These are phyloP conservation scores for Crax fasciolata DNA, from an alignment of 2,797 vertebrate genomes.

Conservation along the genomic window DNA sequence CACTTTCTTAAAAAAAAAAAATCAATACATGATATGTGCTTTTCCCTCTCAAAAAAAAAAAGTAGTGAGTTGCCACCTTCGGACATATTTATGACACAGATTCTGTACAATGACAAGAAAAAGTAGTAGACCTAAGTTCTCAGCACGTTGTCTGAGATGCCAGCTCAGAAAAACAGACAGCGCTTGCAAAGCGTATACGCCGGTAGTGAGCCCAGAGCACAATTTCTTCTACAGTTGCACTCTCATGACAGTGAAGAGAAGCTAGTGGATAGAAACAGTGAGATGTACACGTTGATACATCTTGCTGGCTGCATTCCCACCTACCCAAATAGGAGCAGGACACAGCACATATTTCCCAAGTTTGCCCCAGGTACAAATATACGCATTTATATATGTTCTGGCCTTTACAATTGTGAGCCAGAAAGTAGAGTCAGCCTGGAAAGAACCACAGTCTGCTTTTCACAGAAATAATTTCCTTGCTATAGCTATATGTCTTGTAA, in stretches of 20 bases:
- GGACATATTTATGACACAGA: background rate
- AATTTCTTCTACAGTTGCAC: background rate
- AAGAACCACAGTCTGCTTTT: slow-evolving; percentile 65
- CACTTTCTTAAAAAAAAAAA: background rate
- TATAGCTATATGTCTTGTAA: slow-evolving; percentile 47
- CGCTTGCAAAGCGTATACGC: background rate
- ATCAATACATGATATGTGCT: rapidly evolving
- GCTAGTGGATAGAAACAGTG: background rate
- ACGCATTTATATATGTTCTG: slow-evolving; percentile 13
- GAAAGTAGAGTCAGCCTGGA: slow-evolving; percentile 36
- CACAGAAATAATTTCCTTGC: slow-evolving; percentile 60
- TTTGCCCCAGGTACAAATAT: background rate
- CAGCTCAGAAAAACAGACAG: background rate
- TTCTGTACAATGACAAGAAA: background rate
- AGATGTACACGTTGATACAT: background rate
- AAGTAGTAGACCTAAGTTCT: background rate
- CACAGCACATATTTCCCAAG: slow-evolving; percentile 26
- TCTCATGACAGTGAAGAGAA: background rate
- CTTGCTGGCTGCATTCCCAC: slow-evolving; percentile 1
- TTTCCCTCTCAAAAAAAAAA: background rate
- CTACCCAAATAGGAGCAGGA: background rate
- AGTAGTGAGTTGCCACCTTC: background rate
- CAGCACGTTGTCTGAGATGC: background rate
- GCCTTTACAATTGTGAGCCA: slow-evolving; percentile 36
- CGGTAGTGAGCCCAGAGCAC: background rate